Evolutionary conservation across 2,888 invertebrate species (phyloP), one percentile per base, ranked within the genome.

Genomic region (Chymomyza procnemis): DNA sequence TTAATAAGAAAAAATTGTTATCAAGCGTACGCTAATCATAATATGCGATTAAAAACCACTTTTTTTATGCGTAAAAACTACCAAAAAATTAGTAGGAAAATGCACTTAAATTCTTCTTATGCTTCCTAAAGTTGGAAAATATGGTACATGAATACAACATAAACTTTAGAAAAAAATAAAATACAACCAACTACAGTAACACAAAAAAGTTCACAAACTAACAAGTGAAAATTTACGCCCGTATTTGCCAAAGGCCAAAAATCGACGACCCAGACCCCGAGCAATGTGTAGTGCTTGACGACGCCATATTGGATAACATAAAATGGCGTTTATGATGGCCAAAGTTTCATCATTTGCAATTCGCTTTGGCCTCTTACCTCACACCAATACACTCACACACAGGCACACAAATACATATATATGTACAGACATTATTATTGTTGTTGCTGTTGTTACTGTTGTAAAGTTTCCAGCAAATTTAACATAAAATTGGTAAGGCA

Each of bases 271-370:
- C 61, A 46, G 22, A 50, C 16, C 34, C 26, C 4, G 6, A 6
- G 34, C 57, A 18, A 12, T 46, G 16, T 26, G 26, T 41, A 14
- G 18, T 41, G 58, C 60, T 72, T 55, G 47, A 61, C 69, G 73
- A 78, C 82, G 80, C 78, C 80, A 80, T 80, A 80, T 80, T 79
- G 80, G 80, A 73, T 82, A 82, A 78, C 80, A 80, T 80, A 73
- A 80, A 80, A 82, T 79, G 80, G 78, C 80, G 80, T 80, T 80
- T 82, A 80, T 82, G 82, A 82, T 80, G 80, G 82, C 72, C 80
- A 80, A 80, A 80, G 74, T 80, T 80, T 79, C 79, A 79, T 79
- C 79, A 80, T 80, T 80, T 81, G 81, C 79, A 80, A 81, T 81
- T 79, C 78, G 70, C 67, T 73, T 63, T 76, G 69, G 54, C 54